Evolutionary conservation across 1,140 invertebrate genomes (phyloP).

Genomic region (Aphaenogaster ashmeadi): DNA sequence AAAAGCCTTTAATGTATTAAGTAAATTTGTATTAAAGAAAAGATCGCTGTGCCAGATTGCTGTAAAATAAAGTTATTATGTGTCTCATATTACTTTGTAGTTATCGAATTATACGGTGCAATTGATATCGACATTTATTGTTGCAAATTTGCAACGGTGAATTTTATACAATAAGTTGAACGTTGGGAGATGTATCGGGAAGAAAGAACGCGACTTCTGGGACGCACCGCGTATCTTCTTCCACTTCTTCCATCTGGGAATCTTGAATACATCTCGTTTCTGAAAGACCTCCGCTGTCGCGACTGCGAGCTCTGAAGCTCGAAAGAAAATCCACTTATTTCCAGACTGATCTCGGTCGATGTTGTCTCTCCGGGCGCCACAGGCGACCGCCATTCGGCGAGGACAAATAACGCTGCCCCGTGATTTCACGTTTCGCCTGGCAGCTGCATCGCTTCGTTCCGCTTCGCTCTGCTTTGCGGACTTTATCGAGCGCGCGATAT

Average conservation of each 20-base stretch:
- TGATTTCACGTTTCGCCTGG: conserved; percentile 58
- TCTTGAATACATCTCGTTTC: conserved; percentile 42
- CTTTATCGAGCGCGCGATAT: conserved; percentile 58
- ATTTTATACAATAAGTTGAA: not conserved
- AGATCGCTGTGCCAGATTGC: not conserved
- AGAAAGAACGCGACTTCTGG: conserved; percentile 7
- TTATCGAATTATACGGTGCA: not conserved
- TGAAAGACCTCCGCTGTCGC: conserved; percentile 13
- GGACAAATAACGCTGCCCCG: conserved; percentile 55
- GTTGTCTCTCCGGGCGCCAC: conserved; percentile 50
- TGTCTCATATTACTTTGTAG: not conserved
- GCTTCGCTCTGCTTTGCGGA: conserved; percentile 11
- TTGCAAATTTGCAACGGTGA: not conserved
- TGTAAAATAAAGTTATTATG: not conserved
- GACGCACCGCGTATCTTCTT: not conserved
- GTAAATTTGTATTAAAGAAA: not conserved
- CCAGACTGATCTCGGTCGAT: conserved; percentile 51
- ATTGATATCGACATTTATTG: not conserved
- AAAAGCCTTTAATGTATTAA: not conserved
- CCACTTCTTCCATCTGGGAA: not conserved
- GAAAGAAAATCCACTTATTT: conserved; percentile 61
- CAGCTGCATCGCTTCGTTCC: conserved; percentile 36
- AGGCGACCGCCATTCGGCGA: conserved; percentile 46
- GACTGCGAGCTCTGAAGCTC: conserved; percentile 5
- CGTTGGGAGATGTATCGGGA: not conserved